Evolutionary conservation across 2,888 invertebrate genomes (phyloP).

Genomic region (Polymixis lichenea): DNA sequence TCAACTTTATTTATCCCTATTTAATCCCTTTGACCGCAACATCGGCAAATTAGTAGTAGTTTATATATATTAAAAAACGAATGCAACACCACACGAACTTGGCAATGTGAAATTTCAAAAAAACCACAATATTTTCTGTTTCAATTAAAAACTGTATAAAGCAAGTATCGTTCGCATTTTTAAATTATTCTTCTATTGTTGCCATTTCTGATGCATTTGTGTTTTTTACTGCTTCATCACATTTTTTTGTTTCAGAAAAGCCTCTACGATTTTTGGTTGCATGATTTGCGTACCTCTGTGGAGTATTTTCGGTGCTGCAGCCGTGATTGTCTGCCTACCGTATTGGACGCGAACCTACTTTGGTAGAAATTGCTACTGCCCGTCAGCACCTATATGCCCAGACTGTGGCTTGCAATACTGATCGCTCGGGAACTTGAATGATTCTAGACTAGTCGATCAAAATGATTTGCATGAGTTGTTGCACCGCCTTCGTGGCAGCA

Average conservation of each 20-base stretch:
- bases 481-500: constrained; percentile 66
- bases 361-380: constrained; percentile 70
- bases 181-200: constrained; percentile 17
- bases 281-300: constrained; percentile 80
- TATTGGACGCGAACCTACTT: constrained; percentile 69
- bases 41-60: neutral
- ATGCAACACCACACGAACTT: neutral
- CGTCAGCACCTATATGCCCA: constrained; percentile 69
- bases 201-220: neutral
- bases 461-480: constrained; percentile 74
- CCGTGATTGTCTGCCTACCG: constrained; percentile 73
- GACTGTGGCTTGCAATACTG: constrained; percentile 71
- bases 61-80: neutral
- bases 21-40: neutral
- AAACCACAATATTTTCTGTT: constrained; percentile 6
- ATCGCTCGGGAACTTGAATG: neutral
- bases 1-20: too few relatives aligned
- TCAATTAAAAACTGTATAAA: constrained; percentile 28
- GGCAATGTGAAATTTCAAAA: neutral
- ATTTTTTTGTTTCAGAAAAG: constrained; percentile 65
- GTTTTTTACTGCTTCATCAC: constrained; percentile 12
- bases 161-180: constrained; percentile 48
- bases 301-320: constrained; percentile 70
- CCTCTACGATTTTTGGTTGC: constrained; percentile 44
- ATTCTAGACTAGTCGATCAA: constrained; percentile 8